phyloP scores from a whole-genome alignment of 2,797 vertebrate genomes.

The Anas georgica region DNA sequence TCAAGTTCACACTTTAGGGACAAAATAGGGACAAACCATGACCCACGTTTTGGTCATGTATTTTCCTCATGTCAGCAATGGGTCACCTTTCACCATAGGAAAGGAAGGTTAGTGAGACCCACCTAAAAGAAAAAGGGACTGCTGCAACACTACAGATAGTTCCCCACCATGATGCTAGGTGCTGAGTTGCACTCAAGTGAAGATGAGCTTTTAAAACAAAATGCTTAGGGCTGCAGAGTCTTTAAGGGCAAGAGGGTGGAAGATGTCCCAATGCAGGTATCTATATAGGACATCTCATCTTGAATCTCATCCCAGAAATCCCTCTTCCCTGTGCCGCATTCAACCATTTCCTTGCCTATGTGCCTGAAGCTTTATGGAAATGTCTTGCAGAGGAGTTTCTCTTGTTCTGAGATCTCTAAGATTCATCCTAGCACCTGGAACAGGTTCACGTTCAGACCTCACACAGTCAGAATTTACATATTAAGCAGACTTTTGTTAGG shows the following conservation, averaged over 20 bases:
- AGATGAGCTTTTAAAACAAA: neutral
- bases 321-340: neutral
- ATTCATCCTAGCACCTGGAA: neutral
- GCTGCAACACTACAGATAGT: neutral
- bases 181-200: neutral
- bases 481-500: neutral
- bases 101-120: neutral
- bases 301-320: neutral
- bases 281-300: neutral
- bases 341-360: neutral
- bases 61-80: neutral
- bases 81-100: neutral
- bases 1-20: neutral
- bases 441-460: neutral
- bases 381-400: neutral
- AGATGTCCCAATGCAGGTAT: neutral
- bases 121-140: neutral
- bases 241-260: neutral
- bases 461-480: neutral
- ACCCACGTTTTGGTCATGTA: neutral
- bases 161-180: neutral
- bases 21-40: neutral
- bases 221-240: neutral
- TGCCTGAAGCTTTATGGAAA: neutral
- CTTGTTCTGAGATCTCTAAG: neutral